These are phyloP conservation scores for Zelostemma sp. DNA, from an alignment of 1,140 invertebrate genomes.

Conservation along the genomic window DNA sequence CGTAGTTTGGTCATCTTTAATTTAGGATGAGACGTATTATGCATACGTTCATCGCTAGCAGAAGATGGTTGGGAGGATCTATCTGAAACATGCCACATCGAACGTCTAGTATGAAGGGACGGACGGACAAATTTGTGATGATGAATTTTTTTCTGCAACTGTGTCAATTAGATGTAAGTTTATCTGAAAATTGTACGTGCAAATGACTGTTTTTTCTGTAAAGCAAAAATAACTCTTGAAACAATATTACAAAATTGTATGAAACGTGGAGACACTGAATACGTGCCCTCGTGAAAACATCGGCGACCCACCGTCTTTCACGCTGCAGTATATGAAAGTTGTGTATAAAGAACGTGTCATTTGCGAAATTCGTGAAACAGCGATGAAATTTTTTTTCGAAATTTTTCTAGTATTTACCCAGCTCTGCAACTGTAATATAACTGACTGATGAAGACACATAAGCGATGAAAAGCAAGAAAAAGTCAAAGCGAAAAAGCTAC, in stretches of 20 bases:
- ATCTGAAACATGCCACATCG: constrained; percentile 75
- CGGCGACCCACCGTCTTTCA: too few species aligned
- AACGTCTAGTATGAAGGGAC: constrained; percentile 63
- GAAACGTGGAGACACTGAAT: too few species aligned
- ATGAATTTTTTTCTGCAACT: constrained; percentile 20
- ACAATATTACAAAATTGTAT: too few species aligned
- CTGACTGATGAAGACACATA: constrained; percentile 27
- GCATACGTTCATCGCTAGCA: constrained; percentile 72
- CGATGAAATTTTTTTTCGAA: too few species aligned
- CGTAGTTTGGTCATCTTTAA: constrained; percentile 79
- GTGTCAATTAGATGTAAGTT: constrained; percentile 2
- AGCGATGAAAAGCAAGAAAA: constrained; percentile 50
- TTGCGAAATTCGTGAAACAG: too few species aligned
- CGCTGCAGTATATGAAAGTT: too few species aligned
- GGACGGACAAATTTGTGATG: constrained; percentile 47
- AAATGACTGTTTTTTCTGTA: too few species aligned
- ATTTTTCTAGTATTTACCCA: neutral
- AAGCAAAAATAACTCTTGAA: too few species aligned
- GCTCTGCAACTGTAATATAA: neutral
- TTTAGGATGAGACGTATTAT: constrained; percentile 72
- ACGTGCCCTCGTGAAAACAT: too few species aligned
- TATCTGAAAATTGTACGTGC: too few species aligned
- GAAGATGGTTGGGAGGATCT: constrained; percentile 72
- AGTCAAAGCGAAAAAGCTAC: constrained; percentile 60
- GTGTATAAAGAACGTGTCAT: too few species aligned